Evolutionary conservation across 92 coral and sea anemone genomes (phyloP), one percentile per base, ranked within the genome.

Genomic region (Epizoanthus scotinus): DNA sequence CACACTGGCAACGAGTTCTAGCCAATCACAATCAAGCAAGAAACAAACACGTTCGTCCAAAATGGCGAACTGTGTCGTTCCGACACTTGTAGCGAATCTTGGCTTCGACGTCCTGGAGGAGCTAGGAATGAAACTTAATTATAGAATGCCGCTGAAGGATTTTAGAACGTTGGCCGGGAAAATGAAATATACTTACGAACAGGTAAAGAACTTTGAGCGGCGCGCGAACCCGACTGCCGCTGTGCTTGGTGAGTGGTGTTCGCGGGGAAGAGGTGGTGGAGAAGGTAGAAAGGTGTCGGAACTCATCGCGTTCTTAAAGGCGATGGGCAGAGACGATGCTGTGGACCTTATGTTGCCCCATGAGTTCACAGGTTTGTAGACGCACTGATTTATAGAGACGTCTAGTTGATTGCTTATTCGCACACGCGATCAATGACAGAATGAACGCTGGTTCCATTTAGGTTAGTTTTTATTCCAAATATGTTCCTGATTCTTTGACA

Each of bases 321-420:
- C 83, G n/a, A 96, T 96, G 99, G 84, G 72, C 50, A 80, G 99
- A 72, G 98, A 93, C 38, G 99, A 96, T 75, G 98, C 96, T 21
- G 99, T 94, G 4, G 94, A 89, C 21, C 63, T 96, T 17, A 79
- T 96, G 69, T 79, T 58, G 64, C 92, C 90, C 5, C 75, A 91
- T 47, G 94, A 92, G 78, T 96, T 71, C 85, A 85, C 95, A 71
- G 98, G 97, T 86, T 78, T 84, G 86, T 83, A 57, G 26, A 25
- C 10, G 5, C 38, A 40, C 21, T 9, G 18, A 24, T 50, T 49
- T 10, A 50, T 19, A 34, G 27, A 31, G 14, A 47, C 34, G 8
- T 63, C 13, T 3, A n/a, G n/a, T n/a, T n/a, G 15, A n/a, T 15
- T 10, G 22, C 8, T 13, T 22, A 0, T n/a, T 27, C 18, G 63